These are phyloP conservation scores for Sarotherodon lohbergeri DNA, from an alignment of 2,113 vertebrate species.

Conservation along the genomic window DNA sequence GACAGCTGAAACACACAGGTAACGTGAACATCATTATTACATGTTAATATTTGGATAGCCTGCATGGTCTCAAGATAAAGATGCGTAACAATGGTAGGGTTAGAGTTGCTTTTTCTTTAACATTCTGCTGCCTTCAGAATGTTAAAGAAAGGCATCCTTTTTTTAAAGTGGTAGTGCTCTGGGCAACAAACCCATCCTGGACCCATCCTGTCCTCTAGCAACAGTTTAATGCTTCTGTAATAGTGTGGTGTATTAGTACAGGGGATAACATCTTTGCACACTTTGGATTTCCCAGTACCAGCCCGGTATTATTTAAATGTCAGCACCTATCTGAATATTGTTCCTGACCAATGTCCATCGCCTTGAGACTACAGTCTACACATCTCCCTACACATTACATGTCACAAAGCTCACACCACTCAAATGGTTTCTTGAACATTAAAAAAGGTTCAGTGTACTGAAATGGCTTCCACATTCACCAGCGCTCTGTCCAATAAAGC, in stretches of 20 bases:
- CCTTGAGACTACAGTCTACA: not conserved
- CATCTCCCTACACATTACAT: not conserved
- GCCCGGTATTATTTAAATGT: not conserved
- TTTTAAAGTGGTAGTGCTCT: not conserved
- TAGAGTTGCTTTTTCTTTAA: not conserved
- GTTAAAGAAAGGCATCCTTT: not conserved
- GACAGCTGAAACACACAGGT: constrained; percentile 64
- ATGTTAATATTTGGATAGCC: not conserved
- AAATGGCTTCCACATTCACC: not conserved
- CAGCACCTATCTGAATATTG: not conserved
- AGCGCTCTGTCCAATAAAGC: not conserved
- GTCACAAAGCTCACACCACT: not conserved
- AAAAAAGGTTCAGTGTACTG: not conserved
- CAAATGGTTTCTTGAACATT: not conserved
- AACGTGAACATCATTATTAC: not conserved
- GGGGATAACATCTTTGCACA: not conserved
- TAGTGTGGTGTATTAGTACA: not conserved
- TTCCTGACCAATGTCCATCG: not conserved
- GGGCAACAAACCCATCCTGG: not conserved
- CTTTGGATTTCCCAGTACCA: not conserved
- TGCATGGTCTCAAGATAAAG: not conserved
- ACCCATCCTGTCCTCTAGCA: not conserved
- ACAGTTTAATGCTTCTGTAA: not conserved
- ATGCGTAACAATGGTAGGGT: not conserved
- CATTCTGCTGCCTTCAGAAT: not conserved